Base-by-base conservation (phyloP, 2,888 invertebrate genomes). In the Apamea epomidion region DNA sequence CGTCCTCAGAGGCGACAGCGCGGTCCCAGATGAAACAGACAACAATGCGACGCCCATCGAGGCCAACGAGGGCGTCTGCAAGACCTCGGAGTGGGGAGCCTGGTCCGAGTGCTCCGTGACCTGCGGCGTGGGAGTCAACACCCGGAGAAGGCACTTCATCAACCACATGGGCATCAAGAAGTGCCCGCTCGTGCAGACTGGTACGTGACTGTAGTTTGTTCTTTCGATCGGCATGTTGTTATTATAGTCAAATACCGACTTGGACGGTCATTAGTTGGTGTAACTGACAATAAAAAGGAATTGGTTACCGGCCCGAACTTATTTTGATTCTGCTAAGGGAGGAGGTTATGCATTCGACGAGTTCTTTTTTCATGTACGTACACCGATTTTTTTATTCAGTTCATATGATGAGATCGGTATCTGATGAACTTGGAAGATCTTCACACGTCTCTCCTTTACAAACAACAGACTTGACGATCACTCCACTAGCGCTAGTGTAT, bases 31-130 rank as follows among this genome's bases (percentile, higher is more conserved):
- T 0, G 93, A 92, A 5, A 80, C 89, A 0, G 92, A 91, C 74
- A 86, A 87, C 54, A 83, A 86, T 60, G 87, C 82, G 60, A 87
- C 81, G 48, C 81, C 91, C 21, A 82, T 90, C 32, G 93, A 89
- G 79, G 92, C 91, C 10, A 86, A 89, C 77, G 95, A 95, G 68
- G 97, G 97, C 4, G 80, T 98, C 84, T 99, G 99, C 94, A 95
- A 96, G 65, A 98, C 98, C 1, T 97, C 97, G 0, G 97, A 97
- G 75, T 99, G 99, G 99, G 97, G 98, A 29, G 94, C 97, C 29
- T 99, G 99, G 99, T 98, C 98, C 68, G 98, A 99, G 90, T 99
- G 99, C 95, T 99, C 99, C 0, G 98, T 98, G 25, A 98, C 98
- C 0, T 99, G 99, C 92, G 99, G 99, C 7, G 94, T 98, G 21